Percentiles rank a stretch among this genome's conserved stretches.
These are phyloP conservation scores for Phenganax subtilis DNA, from an alignment of 92 coral and sea anemone genomes.

Conservation along the genomic window DNA sequence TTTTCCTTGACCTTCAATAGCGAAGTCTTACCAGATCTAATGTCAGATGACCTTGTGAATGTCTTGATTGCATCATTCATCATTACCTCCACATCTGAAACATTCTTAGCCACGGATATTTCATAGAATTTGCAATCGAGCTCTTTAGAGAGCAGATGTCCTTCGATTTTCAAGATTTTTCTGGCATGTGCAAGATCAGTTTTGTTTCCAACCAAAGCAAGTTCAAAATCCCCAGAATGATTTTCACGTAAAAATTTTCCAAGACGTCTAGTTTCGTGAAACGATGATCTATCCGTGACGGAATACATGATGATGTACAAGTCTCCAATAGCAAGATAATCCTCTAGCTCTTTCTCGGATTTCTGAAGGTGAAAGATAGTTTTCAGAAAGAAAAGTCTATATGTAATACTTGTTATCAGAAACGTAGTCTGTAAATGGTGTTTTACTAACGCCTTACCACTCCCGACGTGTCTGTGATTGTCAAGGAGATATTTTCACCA, in stretches of 20 bases:
- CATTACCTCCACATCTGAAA: slow-evolving; percentile 61
- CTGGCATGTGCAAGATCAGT: slow-evolving; percentile 64
- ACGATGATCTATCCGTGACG: slow-evolving; percentile 83
- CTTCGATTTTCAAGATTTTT: slow-evolving; percentile 77
- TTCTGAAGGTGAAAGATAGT: slow-evolving; percentile 49
- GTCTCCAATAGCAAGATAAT: slow-evolving; percentile 74
- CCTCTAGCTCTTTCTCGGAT: slow-evolving; percentile 76
- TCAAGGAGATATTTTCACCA: slow-evolving; percentile 71
- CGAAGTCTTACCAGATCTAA: slow-evolving; percentile 54
- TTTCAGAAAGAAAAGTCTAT: background rate
- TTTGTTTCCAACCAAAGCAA: slow-evolving; percentile 76
- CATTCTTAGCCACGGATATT: slow-evolving; percentile 71
- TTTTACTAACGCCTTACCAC: slow-evolving; percentile 48
- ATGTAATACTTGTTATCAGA: no score
- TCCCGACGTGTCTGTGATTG: slow-evolving; percentile 90
- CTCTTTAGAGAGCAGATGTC: slow-evolving; percentile 68
- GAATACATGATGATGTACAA: slow-evolving; percentile 88
- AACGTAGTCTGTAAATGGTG: no score
- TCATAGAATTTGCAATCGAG: slow-evolving; percentile 74
- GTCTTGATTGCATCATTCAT: slow-evolving; percentile 58
- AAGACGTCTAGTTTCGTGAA: slow-evolving; percentile 73
- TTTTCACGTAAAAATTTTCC: slow-evolving; percentile 73
- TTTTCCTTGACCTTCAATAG: slow-evolving; percentile 23
- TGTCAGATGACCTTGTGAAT: slow-evolving; percentile 47
- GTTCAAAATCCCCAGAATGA: slow-evolving; percentile 49